Conservation (phyloP, 2,797 vertebrate genomes). For the Eurystomus glaucurus region DNA sequence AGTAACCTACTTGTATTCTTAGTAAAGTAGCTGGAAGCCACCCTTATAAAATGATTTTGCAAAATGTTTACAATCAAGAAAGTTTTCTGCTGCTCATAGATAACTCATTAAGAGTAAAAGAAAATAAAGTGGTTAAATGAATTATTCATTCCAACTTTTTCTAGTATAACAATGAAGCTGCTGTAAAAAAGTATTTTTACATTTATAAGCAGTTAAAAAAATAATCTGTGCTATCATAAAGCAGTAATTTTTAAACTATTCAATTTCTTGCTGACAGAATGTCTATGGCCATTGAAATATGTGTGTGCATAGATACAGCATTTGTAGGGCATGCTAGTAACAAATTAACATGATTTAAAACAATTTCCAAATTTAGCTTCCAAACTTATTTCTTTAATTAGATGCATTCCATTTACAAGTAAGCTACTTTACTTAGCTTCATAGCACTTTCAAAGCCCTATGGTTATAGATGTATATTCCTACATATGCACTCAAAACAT, state of each 20-base stretch:
- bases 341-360: neutral
- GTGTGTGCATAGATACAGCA: rapidly evolving
- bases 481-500: rapidly evolving
- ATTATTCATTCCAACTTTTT: constrained; percentile 9
- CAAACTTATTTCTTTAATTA: neutral
- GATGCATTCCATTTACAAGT: neutral
- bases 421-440: neutral
- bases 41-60: neutral
- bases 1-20: neutral
- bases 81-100: neutral
- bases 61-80: neutral
- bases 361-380: neutral
- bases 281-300: neutral
- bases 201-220: neutral
- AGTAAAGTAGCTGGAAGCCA: neutral
- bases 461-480: neutral
- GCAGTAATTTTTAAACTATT: neutral
- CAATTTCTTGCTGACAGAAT: neutral
- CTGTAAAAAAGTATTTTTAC: neutral
- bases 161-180: neutral
- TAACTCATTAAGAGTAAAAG: neutral
- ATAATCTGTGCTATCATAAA: neutral
- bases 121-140: neutral
- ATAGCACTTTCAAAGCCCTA: neutral
- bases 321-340: neutral